Conservation (phyloP, 2,888 invertebrate species). For the Lampropteryx suffumata region DNA sequence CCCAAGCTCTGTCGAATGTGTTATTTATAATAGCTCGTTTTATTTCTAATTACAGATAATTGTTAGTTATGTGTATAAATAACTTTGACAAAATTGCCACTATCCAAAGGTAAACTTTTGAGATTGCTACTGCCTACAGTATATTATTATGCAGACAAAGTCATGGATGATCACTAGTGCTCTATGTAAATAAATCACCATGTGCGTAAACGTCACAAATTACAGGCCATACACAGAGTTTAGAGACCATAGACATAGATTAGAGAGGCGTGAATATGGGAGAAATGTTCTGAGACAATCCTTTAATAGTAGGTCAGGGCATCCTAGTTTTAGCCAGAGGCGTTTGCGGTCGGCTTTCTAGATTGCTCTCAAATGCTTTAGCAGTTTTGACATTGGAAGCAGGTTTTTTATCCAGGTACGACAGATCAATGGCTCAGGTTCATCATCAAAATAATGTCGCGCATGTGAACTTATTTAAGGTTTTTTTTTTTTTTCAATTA, state of each 20-base stretch:
- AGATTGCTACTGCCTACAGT: background rate
- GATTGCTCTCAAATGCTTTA: slow-evolving; percentile 45
- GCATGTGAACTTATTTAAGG: too few species aligned
- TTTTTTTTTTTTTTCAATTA: too few species aligned
- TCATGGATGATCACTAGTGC: slow-evolving; percentile 37
- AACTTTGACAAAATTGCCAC: too few species aligned
- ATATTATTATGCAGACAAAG: background rate
- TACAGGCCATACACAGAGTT: slow-evolving; percentile 54
- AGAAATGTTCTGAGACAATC: slow-evolving; percentile 66
- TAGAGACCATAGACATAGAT: slow-evolving; percentile 20
- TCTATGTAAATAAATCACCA: slow-evolving; percentile 76
- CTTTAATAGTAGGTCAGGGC: slow-evolving; percentile 70
- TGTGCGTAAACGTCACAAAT: slow-evolving; percentile 64
- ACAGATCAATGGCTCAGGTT: too few species aligned
- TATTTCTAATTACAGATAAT: too few species aligned
- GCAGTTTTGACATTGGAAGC: slow-evolving; percentile 26
- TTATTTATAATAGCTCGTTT: too few species aligned
- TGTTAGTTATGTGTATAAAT: too few species aligned
- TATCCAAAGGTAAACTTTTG: too few species aligned
- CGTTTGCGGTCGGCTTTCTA: slow-evolving; percentile 44
- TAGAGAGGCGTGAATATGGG: slow-evolving; percentile 53
- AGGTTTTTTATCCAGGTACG: background rate
- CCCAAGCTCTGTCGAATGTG: too few species aligned
- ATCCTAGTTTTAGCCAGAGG: slow-evolving; percentile 55
- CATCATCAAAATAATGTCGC: too few species aligned